Base-by-base conservation (phyloP, 2,113 vertebrate genomes). In the Melospiza georgiana region DNA sequence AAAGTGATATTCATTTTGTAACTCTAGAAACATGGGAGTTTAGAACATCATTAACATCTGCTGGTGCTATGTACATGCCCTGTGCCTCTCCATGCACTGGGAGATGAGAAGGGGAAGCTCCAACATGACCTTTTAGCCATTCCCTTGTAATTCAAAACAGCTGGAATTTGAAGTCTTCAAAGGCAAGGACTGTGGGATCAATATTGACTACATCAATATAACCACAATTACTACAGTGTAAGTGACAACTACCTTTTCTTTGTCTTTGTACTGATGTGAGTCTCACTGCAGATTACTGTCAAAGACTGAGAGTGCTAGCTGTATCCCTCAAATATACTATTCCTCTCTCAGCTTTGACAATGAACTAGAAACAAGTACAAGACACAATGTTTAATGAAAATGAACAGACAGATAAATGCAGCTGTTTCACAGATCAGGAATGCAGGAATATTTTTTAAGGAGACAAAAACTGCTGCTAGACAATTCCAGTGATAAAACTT, bases 111-210 rank as follows among this genome's bases (percentile, higher is more conserved):
- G n/a, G 39, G 43, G 61, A 93, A 84, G 43, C 22, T 74, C 69
- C 1, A 4, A 76, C 37, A 19, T 4, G 51, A 93, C 79, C 68
- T 84, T 71, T 33, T 33, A 74, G 80, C 14, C 30, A 52, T 67
- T 89, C 44, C 76, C 61, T 78, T 43, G 14, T 87, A 94, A 84
- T 81, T 78, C 86, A 89, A 57, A 93, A 22, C 83, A 94, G 89
- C 39, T 71, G 66, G 84, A 96, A 96, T 92, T 28, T n/a, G 39
- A 92, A 59, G 22, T 20, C 33, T 86, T 92, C 63, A 81, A 90
- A 94, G 61, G 35, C 23, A 94, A 71, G 13, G 33, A 75, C 61
- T 20, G 33, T 48, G 33, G 61, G 73, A 71, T 90, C 65, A 67
- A 30, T 78, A 95, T 14, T 78, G 92, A 93, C 88, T 44, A 68